Evolutionary conservation across 2,888 invertebrate genomes (phyloP).

Genomic region (Leptarthrus brevirostris): DNA sequence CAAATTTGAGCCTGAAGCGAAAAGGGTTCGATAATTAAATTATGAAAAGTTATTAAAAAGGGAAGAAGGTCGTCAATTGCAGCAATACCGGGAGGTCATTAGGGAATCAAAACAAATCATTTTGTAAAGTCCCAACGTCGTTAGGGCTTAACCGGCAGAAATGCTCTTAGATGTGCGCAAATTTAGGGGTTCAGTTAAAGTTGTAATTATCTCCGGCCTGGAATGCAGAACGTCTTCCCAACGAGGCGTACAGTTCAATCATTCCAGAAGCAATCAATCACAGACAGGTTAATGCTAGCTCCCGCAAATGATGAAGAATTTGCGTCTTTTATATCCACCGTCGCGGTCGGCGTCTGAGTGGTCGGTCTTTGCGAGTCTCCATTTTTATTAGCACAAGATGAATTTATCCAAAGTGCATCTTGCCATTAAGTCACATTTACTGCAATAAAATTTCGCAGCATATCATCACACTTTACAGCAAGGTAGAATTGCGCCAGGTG

Average conservation of each 20-base stretch:
- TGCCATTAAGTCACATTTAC: slow-evolving; percentile 48
- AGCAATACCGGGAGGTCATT: slow-evolving; percentile 10
- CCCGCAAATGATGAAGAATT: slow-evolving; percentile 21
- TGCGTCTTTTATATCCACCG: slow-evolving; percentile 12
- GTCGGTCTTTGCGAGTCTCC: too few relatives aligned
- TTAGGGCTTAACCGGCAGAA: neutral
- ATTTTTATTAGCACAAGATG: slow-evolving; percentile 38
- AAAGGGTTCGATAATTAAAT: slow-evolving; percentile 43
- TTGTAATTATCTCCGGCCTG: slow-evolving; percentile 5
- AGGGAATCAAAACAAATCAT: slow-evolving; percentile 21
- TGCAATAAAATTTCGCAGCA: neutral
- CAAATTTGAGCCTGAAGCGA: neutral
- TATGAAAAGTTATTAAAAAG: slow-evolving; percentile 41
- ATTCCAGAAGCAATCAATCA: slow-evolving; percentile 41
- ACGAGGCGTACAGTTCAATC: slow-evolving; percentile 19
- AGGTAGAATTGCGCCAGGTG: neutral
- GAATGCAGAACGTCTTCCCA: neutral
- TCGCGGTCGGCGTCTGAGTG: neutral
- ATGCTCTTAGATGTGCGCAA: neutral
- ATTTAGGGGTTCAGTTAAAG: slow-evolving; percentile 25
- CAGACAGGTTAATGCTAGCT: slow-evolving; percentile 13
- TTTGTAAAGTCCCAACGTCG: neutral
- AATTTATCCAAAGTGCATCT: slow-evolving; percentile 43
- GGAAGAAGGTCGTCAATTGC: slow-evolving; percentile 28
- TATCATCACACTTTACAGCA: slow-evolving; percentile 10